Percentiles rank a stretch among this genome's conserved stretches.
Evolutionary conservation across 2,113 vertebrate genomes (phyloP).

Genomic region (Axis porcinus): DNA sequence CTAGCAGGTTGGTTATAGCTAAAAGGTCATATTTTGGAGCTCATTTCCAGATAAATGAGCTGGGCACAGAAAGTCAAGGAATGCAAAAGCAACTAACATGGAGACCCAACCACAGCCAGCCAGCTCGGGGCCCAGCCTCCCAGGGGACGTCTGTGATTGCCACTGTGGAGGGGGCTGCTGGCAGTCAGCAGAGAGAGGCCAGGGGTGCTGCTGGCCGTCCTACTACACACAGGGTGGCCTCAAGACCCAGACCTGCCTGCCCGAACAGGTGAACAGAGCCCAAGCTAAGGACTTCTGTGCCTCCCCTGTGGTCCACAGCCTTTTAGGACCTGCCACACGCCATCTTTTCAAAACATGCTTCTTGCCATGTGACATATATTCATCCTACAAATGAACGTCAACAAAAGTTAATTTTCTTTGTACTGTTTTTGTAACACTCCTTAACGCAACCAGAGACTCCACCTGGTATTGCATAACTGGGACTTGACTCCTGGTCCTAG

Average conservation of each 20-base stretch:
- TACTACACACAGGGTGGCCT: neutral
- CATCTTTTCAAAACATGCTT: neutral
- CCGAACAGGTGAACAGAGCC: neutral
- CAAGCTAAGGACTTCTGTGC: neutral
- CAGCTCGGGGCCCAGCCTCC: neutral
- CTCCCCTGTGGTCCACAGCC: neutral
- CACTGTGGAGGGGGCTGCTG: rapidly evolving
- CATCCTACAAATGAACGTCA: neutral
- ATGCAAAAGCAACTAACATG: neutral
- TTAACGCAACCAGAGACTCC: neutral
- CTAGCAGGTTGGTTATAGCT: neutral
- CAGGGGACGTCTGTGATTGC: neutral
- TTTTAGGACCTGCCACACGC: neutral
- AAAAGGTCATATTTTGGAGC: neutral
- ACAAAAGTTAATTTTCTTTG: neutral
- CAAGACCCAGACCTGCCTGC: neutral
- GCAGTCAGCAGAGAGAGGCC: neutral
- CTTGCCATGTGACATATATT: neutral
- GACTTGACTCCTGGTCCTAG: neutral
- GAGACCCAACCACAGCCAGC: neutral
- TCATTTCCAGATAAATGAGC: neutral
- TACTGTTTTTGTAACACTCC: neutral
- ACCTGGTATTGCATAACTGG: neutral
- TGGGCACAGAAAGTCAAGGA: neutral
- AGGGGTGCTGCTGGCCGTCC: neutral